Evolutionary conservation across 2,797 vertebrate species (phyloP), one percentile per base, ranked within the genome.

Genomic region (Chaenodraco wilsoni): DNA sequence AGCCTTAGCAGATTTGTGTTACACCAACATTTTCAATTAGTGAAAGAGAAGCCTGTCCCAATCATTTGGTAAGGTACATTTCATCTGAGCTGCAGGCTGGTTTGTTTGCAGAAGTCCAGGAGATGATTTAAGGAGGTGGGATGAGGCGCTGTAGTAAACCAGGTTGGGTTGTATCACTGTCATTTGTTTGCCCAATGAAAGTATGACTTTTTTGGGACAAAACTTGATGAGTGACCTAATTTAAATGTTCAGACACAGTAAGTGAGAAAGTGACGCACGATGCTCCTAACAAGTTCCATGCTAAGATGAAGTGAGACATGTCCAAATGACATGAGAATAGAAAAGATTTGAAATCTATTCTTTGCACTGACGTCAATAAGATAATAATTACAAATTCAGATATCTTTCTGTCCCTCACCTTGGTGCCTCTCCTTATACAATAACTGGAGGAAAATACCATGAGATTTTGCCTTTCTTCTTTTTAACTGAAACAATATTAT

Each of bases 121-220:
- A 63, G 57, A 81, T 76, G 72, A 81, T 84, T 77, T 81, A 77
- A 83, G 55, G 27, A 71, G 67, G 62, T 46, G 62, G 50, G 50
- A 46, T 65, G 68, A 76, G 49, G 17, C 4, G 3, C 69, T 76
- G 58, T 59, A 43, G 19, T 69, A 40, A 27, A 78, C 33, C 52
- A 16, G 16, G 16, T 75, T 73, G 33, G 37, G 23, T 59, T 66
- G 81, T 41, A 51, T 61, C 1, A 27, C 11, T 51, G 19, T 31
- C 9, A 60, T 74, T 76, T 61, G 46, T 77, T 81, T 58, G 62
- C 65, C 55, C 19, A 65, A 60, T 76, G 65, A 65, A 72, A 55
- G 57, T 60, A 43, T 49, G 27, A 27, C 33, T 54, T 63, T 50
- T 63, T 41, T 10, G 12, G 56, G 40, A 31, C 31, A 17, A 9